phyloP scores from a whole-genome alignment of 2,113 vertebrate genomes.

The Dendropsophus ebraccatus region DNA sequence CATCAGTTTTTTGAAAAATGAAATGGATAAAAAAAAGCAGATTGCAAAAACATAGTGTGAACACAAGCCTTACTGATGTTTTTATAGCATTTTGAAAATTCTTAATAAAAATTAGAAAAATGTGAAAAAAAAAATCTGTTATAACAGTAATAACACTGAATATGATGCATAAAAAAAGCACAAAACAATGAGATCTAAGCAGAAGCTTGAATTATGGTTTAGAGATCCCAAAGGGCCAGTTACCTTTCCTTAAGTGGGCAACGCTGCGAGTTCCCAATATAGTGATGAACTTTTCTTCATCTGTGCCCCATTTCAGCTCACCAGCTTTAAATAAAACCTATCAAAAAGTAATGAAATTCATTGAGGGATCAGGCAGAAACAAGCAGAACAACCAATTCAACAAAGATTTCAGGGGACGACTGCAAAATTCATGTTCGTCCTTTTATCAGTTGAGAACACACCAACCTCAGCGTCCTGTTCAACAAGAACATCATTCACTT shows the following conservation, averaged over 20 bases:
- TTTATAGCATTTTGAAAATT: too few relatives aligned
- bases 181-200: not conserved
- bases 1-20: too few relatives aligned
- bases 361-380: not conserved
- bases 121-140: too few relatives aligned
- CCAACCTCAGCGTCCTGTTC: slow-evolving; percentile 93
- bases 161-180: not conserved
- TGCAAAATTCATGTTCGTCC: too few relatives aligned
- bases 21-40: too few relatives aligned
- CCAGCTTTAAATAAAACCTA: slow-evolving; percentile 91
- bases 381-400: not conserved
- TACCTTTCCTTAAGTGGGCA: slow-evolving; percentile 86
- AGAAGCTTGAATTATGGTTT: not conserved
- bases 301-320: slow-evolving; percentile 89
- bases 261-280: slow-evolving; percentile 89
- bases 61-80: too few relatives aligned
- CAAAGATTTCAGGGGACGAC: too few relatives aligned
- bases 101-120: too few relatives aligned
- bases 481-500: slow-evolving; percentile 76
- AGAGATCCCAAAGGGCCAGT: slow-evolving; percentile 55
- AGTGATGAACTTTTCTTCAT: slow-evolving; percentile 92
- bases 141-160: not conserved
- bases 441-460: slow-evolving; percentile 18
- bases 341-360: not conserved
- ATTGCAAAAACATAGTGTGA: too few relatives aligned